Evolutionary conservation across 2,888 invertebrate genomes (phyloP), one percentile per base, ranked within the genome.

Genomic region (Phlogophora meticulosa): DNA sequence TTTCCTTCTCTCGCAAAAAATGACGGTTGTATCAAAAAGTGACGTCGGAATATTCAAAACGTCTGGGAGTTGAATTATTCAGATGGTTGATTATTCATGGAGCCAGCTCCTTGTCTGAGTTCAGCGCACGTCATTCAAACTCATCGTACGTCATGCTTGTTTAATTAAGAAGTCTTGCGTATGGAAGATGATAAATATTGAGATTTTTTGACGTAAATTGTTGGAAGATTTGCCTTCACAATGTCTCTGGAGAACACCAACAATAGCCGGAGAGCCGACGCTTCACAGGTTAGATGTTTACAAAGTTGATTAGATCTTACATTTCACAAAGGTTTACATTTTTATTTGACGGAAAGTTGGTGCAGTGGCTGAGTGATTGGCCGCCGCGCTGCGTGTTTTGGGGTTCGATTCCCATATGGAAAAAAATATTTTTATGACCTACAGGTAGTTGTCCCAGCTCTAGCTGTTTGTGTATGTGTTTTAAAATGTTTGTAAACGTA

Each of bases 1-100:
- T 67, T 78, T 36, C 56, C 34, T 22, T 3, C 15, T n/a, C 10
- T 56, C 48, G 28, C 49, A 72, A 76, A 76, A 76, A 76, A 74
- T 76, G 57, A 68, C 69, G 63, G 62, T 24, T 63, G 79, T 69
- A 74, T 69, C 69, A 77, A 80, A 81, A 81, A 82, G 49, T 82
- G 80, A 70, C 77, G 72, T 28, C 58, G 51, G 58, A 76, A 78
- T 82, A 82, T 80, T 78, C 75, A 80, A 75, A 64, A 59, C 68
- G 65, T 52, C 67, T 64, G 56, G 15, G 40, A 74, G 74, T 63
- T 80, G 81, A 81, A 81, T 81, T 71, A 81, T 81, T 81, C 82
- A 81, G 72, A n/a, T 57, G 51, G 78, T 81, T 75, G 72, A 75
- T 78, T 81, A 81, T 81, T 81, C 82, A 81, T 81, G 74, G 73